Base-by-base conservation (phyloP, 1,140 invertebrate genomes). In the Vanessa atalanta region DNA sequence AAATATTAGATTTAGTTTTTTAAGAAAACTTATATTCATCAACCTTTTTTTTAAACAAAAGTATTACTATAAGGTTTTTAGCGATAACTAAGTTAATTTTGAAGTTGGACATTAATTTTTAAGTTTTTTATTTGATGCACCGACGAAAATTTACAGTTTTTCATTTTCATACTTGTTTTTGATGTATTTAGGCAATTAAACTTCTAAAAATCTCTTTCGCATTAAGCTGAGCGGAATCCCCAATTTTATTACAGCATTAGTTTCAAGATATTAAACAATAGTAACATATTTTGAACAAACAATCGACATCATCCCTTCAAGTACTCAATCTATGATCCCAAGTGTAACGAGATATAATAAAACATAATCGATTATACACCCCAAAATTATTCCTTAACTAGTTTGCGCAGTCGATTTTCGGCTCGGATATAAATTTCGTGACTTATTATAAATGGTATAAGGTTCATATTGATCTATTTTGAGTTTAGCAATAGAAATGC, bases 331-430 rank as follows among this genome's bases (percentile, higher is more conserved):
- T 77, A 79, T 81, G 79, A 86, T 84, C 84, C 80, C 86, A 80
- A 78, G 75, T 82, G 80, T 85, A 88, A 86, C 81, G 81, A 82
- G 81, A 85, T 87, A 85, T 86, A 88, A 84, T 83, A 83, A 74
- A 87, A 82, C 80, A 80, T 90, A 88, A 87, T 90, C 86, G 88
- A 88, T 90, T 88, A 86, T 85, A 89, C 86, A 82, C 87, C 88
- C 88, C 77, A 81, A 85, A 85, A 81, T 84, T 88, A 83, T 88
- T 81, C 76, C 70, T 80, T 75, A 70, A 83, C 73, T 80, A 77
- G 75, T 78, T 79, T 31, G 26, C 14, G 48, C 66, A 65, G 43
- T n/a, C 20, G 3, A 16, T 51, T 55, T 69, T 57, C 66, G 14
- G 12, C 23, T 55, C 7, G 11, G 4, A 55, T 55, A 65, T 9